phyloP scores from a whole-genome alignment of 1,140 invertebrate species.

The Babylonia areolata region DNA sequence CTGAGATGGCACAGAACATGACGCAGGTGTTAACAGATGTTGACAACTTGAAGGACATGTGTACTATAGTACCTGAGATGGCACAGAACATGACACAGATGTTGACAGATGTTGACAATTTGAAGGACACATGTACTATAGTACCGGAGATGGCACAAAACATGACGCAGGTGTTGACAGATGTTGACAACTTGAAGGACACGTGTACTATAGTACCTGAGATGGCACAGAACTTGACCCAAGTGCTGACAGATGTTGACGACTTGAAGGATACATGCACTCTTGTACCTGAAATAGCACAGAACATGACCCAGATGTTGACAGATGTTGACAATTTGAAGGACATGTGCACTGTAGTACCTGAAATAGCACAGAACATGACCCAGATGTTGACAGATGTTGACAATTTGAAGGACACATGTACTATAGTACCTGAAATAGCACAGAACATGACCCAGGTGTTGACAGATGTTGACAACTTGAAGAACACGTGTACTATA shows the following conservation, averaged over 20 bases:
- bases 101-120: neutral
- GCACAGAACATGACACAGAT: neutral
- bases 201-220: neutral
- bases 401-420: neutral
- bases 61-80: neutral
- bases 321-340: neutral
- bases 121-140: neutral
- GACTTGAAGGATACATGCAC: neutral
- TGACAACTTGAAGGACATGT: neutral
- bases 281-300: neutral
- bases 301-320: neutral
- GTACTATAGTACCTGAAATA: neutral
- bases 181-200: neutral
- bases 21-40: neutral
- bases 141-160: neutral
- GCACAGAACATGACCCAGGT: neutral
- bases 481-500: neutral
- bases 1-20: neutral
- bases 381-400: neutral
- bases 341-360: neutral
- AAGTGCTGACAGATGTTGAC: neutral
- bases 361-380: neutral
- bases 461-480: neutral
- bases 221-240: neutral
- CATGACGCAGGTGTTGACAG: neutral